These are phyloP conservation scores for Matsumyia berberina DNA, from an alignment of 2,888 invertebrate genomes.

Conservation along the genomic window DNA sequence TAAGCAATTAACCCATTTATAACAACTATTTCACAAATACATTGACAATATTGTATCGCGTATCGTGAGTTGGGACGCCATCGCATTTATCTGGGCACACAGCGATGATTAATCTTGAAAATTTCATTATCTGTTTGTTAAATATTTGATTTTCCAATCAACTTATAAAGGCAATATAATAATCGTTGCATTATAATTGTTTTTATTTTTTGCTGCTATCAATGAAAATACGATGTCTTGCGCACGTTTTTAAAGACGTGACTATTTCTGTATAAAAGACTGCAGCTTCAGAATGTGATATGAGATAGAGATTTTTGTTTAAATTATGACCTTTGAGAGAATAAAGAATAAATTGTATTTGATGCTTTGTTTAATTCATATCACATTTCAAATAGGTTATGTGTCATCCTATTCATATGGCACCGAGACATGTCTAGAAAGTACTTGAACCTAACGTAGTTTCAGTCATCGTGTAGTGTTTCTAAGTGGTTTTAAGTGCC, in stretches of 20 bases:
- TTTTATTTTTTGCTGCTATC: slow-evolving; percentile 40
- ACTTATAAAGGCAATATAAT: slow-evolving; percentile 49
- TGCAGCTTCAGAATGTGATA: slow-evolving; percentile 8
- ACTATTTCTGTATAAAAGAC: slow-evolving; percentile 14
- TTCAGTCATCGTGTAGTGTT: too few relatives aligned
- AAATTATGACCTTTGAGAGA: slow-evolving; percentile 9
- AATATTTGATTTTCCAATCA: slow-evolving; percentile 70
- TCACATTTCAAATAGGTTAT: neutral
- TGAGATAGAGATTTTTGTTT: slow-evolving; percentile 6
- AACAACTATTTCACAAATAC: slow-evolving; percentile 16
- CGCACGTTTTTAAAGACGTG: slow-evolving; percentile 66
- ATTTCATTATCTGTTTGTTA: slow-evolving; percentile 60
- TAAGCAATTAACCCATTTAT: slow-evolving; percentile 46
- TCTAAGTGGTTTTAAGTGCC: neutral
- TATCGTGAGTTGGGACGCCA: slow-evolving; percentile 10
- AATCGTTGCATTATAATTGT: slow-evolving; percentile 49
- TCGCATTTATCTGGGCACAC: slow-evolving; percentile 28
- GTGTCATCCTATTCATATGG: neutral
- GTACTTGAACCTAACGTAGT: neutral
- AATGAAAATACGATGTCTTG: slow-evolving; percentile 44
- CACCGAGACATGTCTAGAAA: neutral
- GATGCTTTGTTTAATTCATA: neutral
- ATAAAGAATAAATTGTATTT: neutral
- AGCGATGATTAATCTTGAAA: slow-evolving; percentile 43
- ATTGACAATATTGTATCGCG: neutral